These are phyloP conservation scores for Ondatra zibethicus DNA, from an alignment of 2,113 vertebrate species.

Conservation along the genomic window DNA sequence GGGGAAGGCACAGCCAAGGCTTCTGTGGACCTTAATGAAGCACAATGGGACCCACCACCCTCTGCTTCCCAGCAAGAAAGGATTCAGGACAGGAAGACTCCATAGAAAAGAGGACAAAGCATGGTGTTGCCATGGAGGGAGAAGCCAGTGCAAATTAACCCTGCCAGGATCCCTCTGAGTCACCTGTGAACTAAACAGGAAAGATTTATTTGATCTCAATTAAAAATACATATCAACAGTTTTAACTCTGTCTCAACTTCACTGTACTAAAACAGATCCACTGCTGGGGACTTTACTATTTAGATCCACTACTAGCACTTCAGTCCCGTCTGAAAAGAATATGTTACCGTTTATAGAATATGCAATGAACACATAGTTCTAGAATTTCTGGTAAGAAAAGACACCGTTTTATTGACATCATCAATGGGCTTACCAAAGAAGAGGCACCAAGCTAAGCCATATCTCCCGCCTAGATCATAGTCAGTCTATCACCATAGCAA, in stretches of 20 bases:
- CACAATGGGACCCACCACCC: accelerated
- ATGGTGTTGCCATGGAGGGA: too few species aligned
- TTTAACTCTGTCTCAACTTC: too few species aligned
- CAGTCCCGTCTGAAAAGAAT: neutral
- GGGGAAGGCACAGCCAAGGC: neutral
- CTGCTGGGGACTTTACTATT: neutral
- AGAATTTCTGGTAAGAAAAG: neutral
- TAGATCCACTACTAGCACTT: too few species aligned
- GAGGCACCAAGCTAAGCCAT: neutral
- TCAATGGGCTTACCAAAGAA: neutral
- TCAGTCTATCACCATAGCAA: neutral
- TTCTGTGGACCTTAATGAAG: neutral
- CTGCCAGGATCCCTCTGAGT: too few species aligned
- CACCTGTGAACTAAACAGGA: too few species aligned
- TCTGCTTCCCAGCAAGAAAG: neutral
- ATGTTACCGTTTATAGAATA: too few species aligned
- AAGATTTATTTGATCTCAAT: too few species aligned
- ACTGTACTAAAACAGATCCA: neutral
- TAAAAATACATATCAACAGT: too few species aligned
- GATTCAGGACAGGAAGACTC: too few species aligned
- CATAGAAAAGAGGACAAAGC: too few species aligned
- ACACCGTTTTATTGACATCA: neutral
- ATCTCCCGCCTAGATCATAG: neutral
- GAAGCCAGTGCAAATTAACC: too few species aligned
- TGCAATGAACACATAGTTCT: neutral